Evolutionary conservation across 2,113 vertebrate species (phyloP).

Genomic region (Halichoeres trimaculatus): DNA sequence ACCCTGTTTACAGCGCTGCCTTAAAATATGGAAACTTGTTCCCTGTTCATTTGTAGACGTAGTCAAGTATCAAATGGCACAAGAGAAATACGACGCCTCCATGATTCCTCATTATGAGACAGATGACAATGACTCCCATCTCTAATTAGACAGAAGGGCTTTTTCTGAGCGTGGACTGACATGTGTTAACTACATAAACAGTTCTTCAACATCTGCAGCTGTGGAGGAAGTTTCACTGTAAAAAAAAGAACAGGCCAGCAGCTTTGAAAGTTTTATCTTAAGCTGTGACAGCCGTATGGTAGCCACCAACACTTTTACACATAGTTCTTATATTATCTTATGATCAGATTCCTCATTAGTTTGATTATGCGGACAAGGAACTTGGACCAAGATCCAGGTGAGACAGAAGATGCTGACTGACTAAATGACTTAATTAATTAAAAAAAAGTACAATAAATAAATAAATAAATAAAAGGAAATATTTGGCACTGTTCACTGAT

Average conservation of each 20-base stretch:
- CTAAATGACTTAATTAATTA: too few relatives aligned
- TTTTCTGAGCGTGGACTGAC: constrained; percentile 52
- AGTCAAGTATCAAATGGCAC: constrained; percentile 71
- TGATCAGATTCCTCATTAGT: background rate
- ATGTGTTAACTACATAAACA: constrained; percentile 66
- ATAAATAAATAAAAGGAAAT: too few relatives aligned
- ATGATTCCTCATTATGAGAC: constrained; percentile 74
- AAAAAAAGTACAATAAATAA: too few relatives aligned
- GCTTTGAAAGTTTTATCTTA: constrained; percentile 41
- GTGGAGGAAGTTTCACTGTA: constrained; percentile 31
- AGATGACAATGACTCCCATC: constrained; percentile 62
- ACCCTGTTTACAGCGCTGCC: constrained; percentile 58
- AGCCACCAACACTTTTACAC: constrained; percentile 16
- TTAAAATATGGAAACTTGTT: constrained; percentile 69
- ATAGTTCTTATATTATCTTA: background rate
- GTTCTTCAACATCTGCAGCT: constrained; percentile 65
- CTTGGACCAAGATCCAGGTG: background rate
- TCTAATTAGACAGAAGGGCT: constrained; percentile 68
- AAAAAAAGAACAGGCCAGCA: constrained; percentile 13
- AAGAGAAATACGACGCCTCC: constrained; percentile 49
- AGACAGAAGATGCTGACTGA: too few relatives aligned
- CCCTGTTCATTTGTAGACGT: constrained; percentile 68
- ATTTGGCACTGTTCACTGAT: too few relatives aligned
- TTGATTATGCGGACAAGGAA: background rate
- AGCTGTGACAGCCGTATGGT: constrained; percentile 15